phyloP scores from a whole-genome alignment of 2,113 vertebrate genomes.

The Lontra canadensis region DNA sequence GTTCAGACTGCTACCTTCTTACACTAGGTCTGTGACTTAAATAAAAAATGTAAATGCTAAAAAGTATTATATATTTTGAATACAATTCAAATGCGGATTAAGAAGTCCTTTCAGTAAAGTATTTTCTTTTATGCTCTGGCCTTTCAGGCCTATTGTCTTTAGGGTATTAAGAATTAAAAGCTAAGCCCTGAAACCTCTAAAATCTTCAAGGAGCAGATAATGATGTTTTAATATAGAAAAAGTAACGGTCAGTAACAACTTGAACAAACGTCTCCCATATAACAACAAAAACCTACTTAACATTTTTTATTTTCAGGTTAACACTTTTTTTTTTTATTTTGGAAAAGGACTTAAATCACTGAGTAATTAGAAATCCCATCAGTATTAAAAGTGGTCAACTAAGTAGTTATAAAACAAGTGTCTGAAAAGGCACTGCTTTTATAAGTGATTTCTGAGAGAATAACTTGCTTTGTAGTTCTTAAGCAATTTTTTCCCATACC shows the following conservation, averaged over 20 bases:
- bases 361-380: slow-evolving; percentile 44
- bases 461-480: not conserved
- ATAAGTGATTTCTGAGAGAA: not conserved
- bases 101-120: slow-evolving; percentile 68
- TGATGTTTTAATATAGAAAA: slow-evolving; percentile 67
- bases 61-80: slow-evolving; percentile 71
- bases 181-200: slow-evolving; percentile 63
- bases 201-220: slow-evolving; percentile 60
- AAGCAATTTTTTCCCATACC: not conserved
- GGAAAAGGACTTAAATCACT: slow-evolving; percentile 17
- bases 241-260: slow-evolving; percentile 63
- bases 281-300: slow-evolving; percentile 40
- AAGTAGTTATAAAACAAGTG: not conserved
- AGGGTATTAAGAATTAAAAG: slow-evolving; percentile 70
- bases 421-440: not conserved
- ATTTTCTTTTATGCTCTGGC: slow-evolving; percentile 61
- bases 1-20: slow-evolving; percentile 58
- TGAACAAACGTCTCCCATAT: slow-evolving; percentile 18
- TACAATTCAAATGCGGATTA: slow-evolving; percentile 69
- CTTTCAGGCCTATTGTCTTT: slow-evolving; percentile 69
- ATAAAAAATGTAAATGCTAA: slow-evolving; percentile 54
- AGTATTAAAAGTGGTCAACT: slow-evolving; percentile 7
- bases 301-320: slow-evolving; percentile 53
- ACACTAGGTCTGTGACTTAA: slow-evolving; percentile 59
- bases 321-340: slow-evolving; percentile 21